Base-by-base conservation (phyloP, 1,140 invertebrate genomes). In the Ceratina calcarata region DNA sequence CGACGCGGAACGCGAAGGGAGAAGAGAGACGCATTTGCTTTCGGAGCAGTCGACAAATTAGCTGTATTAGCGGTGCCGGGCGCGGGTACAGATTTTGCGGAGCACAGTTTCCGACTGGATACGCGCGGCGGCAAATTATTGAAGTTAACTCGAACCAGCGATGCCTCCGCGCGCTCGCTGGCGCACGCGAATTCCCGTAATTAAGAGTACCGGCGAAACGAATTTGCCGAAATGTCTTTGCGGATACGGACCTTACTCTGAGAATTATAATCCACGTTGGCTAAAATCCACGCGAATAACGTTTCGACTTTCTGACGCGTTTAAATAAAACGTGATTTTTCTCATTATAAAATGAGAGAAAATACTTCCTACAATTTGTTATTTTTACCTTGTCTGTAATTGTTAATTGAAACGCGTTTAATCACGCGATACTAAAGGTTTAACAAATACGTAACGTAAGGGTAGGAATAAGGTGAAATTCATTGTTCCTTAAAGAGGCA, bases 41-140 rank as follows among this genome's bases (percentile, higher is more conserved):
- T 62, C 74, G 81, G 76, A 89, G 78, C 78, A 85, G 87, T 89
- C 86, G 85, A 88, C 87, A 85, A 89, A 89, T 88, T 89, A 89
- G 79, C 73, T 60, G 77, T 79, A 85, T 87, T 86, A 89, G 71
- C 77, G 80, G 73, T 37, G 68, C 76, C 27, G 53, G 74, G 76
- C 78, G 81, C 79, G 81, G 86, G 71, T 81, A 82, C 86, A 81
- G 79, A 85, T 82, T 83, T 87, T 77, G 80, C 73, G 61, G 70
- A 75, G 61, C 76, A 75, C 71, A 80, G 80, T 83, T 87, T 77
- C 66, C 80, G 61, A 73, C 51, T 73, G 71, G 81, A 80, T 86
- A 86, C 70, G 81, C 58, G 69, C 58, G 69, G 76, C 61, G 51
- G 83, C 67, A 49, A 84, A 85, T 87, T 83, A 87, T 83, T 64